Evolutionary conservation across 2,797 vertebrate species (phyloP).

Genomic region (Triplophysa bombifrons): DNA sequence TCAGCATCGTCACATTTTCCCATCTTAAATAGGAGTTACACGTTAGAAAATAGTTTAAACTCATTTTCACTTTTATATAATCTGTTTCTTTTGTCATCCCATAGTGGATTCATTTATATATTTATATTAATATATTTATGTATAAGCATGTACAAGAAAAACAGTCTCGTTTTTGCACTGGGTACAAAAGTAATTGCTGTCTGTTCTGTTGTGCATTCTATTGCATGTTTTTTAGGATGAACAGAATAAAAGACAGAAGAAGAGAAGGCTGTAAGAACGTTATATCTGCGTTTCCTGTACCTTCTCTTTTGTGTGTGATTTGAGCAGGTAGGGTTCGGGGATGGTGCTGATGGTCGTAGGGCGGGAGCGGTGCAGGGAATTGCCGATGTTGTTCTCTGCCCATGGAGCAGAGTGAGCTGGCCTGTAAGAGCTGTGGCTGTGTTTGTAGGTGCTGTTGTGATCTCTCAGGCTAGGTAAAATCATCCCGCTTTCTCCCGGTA

Average conservation of each 20-base stretch:
- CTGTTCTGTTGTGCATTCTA: conserved; percentile 91
- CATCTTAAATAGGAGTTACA: conserved; percentile 90
- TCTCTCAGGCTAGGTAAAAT: conserved; percentile 88
- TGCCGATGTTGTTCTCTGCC: conserved; percentile 90
- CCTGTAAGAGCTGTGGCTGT: conserved; percentile 79
- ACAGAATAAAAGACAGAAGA: conserved; percentile 62
- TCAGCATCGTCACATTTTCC: conserved; percentile 72
- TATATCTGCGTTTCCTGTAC: conserved; percentile 99
- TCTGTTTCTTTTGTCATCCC: conserved; percentile 86
- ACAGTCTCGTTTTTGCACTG: conserved; percentile 87
- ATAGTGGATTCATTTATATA: conserved; percentile 79
- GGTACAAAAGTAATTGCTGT: conserved; percentile 93
- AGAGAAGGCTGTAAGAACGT: conserved; percentile 68
- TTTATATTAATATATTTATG: conserved; percentile 80
- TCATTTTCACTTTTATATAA: conserved; percentile 86
- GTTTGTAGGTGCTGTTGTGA: conserved; percentile 93
- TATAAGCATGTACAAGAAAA: conserved; percentile 97
- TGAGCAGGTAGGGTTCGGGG: conserved; percentile 89
- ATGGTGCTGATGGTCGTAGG: conserved; percentile 84
- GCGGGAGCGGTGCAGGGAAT: conserved; percentile 88
- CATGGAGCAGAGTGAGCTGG: conserved; percentile 89
- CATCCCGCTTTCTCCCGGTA: conserved; percentile 86
- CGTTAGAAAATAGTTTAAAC: conserved; percentile 95
- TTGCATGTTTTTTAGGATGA: conserved; percentile 81
- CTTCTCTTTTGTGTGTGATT: conserved; percentile 95